These are phyloP conservation scores for Meriones unguiculatus DNA, from an alignment of 2,113 vertebrate species.

Conservation along the genomic window DNA sequence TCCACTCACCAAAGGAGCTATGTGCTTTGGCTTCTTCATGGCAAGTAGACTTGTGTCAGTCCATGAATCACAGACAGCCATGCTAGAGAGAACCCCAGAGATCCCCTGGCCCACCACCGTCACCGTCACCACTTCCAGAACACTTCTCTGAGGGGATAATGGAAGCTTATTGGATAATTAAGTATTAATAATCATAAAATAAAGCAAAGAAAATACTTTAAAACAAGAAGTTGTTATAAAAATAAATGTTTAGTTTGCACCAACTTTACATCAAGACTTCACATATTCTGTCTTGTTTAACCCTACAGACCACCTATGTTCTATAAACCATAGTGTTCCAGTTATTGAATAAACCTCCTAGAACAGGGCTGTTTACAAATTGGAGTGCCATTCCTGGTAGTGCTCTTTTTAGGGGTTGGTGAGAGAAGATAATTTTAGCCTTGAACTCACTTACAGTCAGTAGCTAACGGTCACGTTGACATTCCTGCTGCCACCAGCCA, in stretches of 20 bases:
- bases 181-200: conserved; percentile 61
- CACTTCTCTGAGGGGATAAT: conserved; percentile 62
- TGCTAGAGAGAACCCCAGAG: conserved; percentile 23
- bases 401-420: neutral
- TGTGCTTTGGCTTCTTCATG: conserved; percentile 52
- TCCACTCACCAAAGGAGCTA: conserved; percentile 39
- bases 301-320: neutral
- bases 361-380: neutral
- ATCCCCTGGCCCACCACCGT: neutral
- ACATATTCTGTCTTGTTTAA: neutral
- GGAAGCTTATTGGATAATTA: conserved; percentile 69
- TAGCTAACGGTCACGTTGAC: neutral
- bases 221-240: conserved; percentile 34
- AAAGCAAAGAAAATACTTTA: conserved; percentile 58
- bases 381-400: neutral
- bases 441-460: neutral
- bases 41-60: conserved; percentile 44
- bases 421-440: neutral
- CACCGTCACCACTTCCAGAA: conserved; percentile 35
- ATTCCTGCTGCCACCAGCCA: no score
- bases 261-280: neutral
- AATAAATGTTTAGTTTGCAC: conserved; percentile 37
- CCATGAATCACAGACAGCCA: conserved; percentile 66
- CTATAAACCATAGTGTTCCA: neutral
- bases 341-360: neutral